phyloP scores from a whole-genome alignment of 30 jellyfish, hydroid and myxozoan genomes.

The Sanderia malayensis region DNA sequence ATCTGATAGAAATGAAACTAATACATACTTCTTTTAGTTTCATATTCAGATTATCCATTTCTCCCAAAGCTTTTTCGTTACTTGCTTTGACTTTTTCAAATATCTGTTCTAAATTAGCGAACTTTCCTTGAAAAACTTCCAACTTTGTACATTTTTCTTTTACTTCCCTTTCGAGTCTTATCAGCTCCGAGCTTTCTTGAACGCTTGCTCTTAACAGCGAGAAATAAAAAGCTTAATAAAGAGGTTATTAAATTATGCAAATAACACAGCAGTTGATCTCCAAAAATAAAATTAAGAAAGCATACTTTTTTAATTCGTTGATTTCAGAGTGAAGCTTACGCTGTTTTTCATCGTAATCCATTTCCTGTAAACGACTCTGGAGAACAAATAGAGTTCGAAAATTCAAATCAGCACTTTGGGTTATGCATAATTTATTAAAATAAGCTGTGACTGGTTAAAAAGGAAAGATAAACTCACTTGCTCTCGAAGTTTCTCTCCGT shows the following conservation, averaged over 20 bases:
- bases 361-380: conserved; percentile 52
- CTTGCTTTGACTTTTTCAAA: conserved; percentile 74
- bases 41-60: conserved; percentile 73
- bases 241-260: background rate
- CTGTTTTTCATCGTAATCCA: conserved; percentile 70
- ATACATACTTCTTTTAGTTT: conserved; percentile 73
- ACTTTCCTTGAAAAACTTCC: conserved; percentile 82
- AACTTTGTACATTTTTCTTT: conserved; percentile 75
- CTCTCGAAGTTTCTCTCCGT: conserved; percentile 42
- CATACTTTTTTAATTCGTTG: conserved; percentile 70
- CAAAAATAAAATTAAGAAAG: background rate
- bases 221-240: background rate
- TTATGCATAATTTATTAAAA: background rate
- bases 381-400: conserved; percentile 9
- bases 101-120: conserved; percentile 82
- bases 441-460: background rate
- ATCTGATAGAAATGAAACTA: too few species aligned
- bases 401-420: too few species aligned
- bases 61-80: conserved; percentile 79
- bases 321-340: conserved; percentile 39
- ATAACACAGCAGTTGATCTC: background rate
- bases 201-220: conserved; percentile 49
- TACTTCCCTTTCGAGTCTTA: conserved; percentile 87
- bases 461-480: conserved; percentile 27
- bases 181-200: conserved; percentile 83